Base-by-base conservation (phyloP, 2,113 vertebrate species). In the Saccopteryx bilineata region DNA sequence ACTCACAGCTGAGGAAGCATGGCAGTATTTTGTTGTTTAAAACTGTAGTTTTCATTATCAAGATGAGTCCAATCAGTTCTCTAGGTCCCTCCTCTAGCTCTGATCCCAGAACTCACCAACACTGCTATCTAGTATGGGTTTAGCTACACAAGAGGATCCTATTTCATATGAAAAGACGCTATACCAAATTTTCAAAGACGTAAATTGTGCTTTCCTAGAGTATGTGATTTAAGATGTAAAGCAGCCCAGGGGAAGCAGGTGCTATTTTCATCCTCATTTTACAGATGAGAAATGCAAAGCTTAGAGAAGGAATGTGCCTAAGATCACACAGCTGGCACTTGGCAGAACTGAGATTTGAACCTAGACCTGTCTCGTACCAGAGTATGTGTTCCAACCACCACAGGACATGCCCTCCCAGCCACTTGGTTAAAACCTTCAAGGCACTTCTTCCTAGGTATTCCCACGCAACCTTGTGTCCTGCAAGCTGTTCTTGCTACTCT, bases 161-260 rank as follows among this genome's bases (percentile, higher is more conserved):
- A 33, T 21, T 86, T 94, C 52, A 78, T 21, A 92, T 68, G 11
- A 90, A 90, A 95, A 91, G 69, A 23, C 58, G 50, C 60, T 31
- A 18, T 9, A 24, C 19, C 52, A 58, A 33, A 39, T 63, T 81
- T 92, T 31, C 60, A 31, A 89, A 87, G 33, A 76, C 24, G 66
- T 18, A 84, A 90, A 46, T 26, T 76, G 6, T 21, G 33, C 14
- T 48, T 71, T 54, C 60, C 63, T 0, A 48, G 9, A 58, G 21
- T 31, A 79, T 19, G 58, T 58, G 18, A 83, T 39, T 79, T 50
- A 65, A 79, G n/a, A 93, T 1, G 39, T n/a, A 72, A 85, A 66
- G 50, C 3, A 60, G 24, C 10, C 48, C 26, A 81, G 26, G 26
- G 23, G 46, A 79, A 76, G 24, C 8, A 86, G 46, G 23, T 91